Evolutionary conservation across 2,797 vertebrate genomes (phyloP).

Genomic region (Eidolon dupreanum): DNA sequence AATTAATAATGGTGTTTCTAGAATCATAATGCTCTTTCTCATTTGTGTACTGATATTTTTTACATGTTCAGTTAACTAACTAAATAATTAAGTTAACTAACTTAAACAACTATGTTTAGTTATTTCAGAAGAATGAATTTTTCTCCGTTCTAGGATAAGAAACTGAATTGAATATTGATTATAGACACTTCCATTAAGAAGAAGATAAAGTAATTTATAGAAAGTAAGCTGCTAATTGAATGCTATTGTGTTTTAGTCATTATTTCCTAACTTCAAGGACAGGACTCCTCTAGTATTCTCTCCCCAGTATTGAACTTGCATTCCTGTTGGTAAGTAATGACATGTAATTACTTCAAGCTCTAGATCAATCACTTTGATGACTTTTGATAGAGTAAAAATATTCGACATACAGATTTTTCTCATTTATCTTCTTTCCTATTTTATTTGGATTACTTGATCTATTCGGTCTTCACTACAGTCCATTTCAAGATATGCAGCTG

Average conservation of each 20-base stretch:
- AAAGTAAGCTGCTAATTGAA: constrained; percentile 58
- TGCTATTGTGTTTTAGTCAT: constrained; percentile 53
- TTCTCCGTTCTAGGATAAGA: background rate
- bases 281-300: constrained; percentile 52
- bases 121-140: constrained; percentile 46
- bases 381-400: constrained; percentile 52
- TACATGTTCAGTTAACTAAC: background rate
- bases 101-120: constrained; percentile 23
- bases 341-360: constrained; percentile 80
- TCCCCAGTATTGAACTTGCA: constrained; percentile 65
- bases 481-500: background rate
- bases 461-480: constrained; percentile 70
- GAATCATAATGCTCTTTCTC: background rate
- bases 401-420: constrained; percentile 77
- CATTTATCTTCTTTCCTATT: constrained; percentile 56
- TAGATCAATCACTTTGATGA: constrained; percentile 75
- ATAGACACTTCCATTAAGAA: background rate
- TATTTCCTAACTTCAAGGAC: constrained; percentile 68
- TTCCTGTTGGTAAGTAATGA: constrained; percentile 72
- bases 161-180: constrained; percentile 37
- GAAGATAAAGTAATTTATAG: constrained; percentile 14
- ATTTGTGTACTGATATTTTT: background rate
- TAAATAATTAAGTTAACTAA: no score
- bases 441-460: constrained; percentile 68
- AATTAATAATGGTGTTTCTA: background rate